Evolutionary conservation across 2,888 invertebrate genomes (phyloP), one percentile per base, ranked within the genome.

Genomic region (Tetrapedia diversipes): DNA sequence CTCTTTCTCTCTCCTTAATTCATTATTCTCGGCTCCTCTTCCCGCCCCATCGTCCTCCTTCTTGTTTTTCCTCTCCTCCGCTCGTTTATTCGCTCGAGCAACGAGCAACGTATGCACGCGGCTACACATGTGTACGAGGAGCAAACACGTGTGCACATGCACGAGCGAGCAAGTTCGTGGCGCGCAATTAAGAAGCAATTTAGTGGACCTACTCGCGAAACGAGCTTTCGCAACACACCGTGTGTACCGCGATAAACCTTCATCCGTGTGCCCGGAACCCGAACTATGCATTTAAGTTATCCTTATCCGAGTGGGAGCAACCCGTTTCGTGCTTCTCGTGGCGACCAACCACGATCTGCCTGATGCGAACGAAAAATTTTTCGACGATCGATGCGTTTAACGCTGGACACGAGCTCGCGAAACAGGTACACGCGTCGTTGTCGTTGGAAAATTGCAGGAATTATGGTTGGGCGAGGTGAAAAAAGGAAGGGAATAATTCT

Each of bases 111-210:
- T 4, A 11, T 27, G 8, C 11, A 27, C 16, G n/a, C 10, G 10
- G 10, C 8, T 4, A 0, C 32, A 8, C 8, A 8, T 4, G 16
- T 16, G 7, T 10, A 27, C 8, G 7, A 22, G 10, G 22, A 51
- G 4, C 34, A 10, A 10, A 43, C n/a, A 22, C 29, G 27, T 32
- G 41, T 60, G 24, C 16, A 39, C 47, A 19, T 11, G 39, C 24
- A 14, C 27, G 34, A 65, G 61, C 27, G 34, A 65, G 61, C 67
- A 73, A 47, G 67, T 57, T 57, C 69, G 73, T 82, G 65, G 82
- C 68, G 79, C 61, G 76, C 64, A 77, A 76, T 77, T 77, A 75
- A 75, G 77, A 77, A 77, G 57, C 68, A 69, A 77, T 77, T 77
- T 76, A 70, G 56, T 32, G 71, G 37, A 64, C 32, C 76, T 76